Conservation (phyloP, 2,113 vertebrate species). For the Pelecanoides urinatrix region DNA sequence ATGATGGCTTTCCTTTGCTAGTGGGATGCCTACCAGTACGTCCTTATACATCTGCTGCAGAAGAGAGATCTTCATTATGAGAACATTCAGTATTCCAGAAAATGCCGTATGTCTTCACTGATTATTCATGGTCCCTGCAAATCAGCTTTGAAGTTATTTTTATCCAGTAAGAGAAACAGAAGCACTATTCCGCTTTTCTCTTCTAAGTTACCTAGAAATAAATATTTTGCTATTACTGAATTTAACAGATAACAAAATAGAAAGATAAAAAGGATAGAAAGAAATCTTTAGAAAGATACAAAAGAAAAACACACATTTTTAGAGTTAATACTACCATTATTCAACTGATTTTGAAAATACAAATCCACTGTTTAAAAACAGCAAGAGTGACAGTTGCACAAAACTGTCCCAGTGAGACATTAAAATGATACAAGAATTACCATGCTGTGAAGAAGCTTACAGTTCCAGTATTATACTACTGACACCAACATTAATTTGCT, state of each 20-base stretch:
- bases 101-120: neutral
- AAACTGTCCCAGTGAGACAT: neutral
- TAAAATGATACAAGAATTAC: neutral
- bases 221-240: neutral
- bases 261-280: no score
- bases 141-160: neutral
- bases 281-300: neutral
- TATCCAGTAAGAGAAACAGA: neutral
- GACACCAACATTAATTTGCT: neutral
- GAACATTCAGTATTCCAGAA: neutral
- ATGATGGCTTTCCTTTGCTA: slow-evolving; percentile 45
- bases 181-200: neutral
- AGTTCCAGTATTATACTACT: neutral
- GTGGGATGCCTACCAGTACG: slow-evolving; percentile 53
- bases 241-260: neutral
- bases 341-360: neutral
- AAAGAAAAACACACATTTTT: neutral
- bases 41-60: slow-evolving; percentile 73
- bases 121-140: neutral
- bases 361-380: neutral
- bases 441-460: neutral
- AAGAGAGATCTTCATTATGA: slow-evolving; percentile 52
- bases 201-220: neutral
- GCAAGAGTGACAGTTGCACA: neutral
- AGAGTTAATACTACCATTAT: neutral